phyloP scores from a whole-genome alignment of 2,797 vertebrate genomes.

The Eidolon dupreanum region DNA sequence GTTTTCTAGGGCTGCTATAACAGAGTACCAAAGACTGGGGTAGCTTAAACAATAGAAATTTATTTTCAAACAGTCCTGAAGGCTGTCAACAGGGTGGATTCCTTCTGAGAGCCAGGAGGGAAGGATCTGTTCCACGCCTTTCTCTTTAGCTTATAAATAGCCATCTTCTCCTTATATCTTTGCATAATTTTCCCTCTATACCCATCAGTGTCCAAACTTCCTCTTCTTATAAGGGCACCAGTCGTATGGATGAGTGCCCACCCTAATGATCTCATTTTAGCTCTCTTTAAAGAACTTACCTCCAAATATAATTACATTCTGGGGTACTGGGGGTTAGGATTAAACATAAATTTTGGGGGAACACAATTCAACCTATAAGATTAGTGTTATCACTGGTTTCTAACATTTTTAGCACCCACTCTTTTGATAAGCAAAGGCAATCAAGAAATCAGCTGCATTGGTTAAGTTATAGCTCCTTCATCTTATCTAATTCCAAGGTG shows the following conservation, averaged over 20 bases:
- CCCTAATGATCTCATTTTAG: background rate
- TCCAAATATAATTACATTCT: background rate
- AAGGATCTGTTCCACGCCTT: background rate
- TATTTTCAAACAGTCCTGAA: background rate
- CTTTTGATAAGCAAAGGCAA: constrained; percentile 14
- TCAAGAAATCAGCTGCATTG: background rate
- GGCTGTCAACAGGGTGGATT: background rate
- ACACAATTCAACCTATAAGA: background rate
- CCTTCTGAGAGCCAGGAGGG: background rate
- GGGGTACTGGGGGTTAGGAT: background rate
- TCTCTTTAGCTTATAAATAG: background rate
- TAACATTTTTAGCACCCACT: background rate
- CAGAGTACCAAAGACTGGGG: background rate
- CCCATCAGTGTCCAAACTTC: background rate
- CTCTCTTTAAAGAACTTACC: background rate
- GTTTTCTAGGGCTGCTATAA: background rate
- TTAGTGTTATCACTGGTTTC: background rate
- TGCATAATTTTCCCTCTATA: background rate
- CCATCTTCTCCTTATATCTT: background rate
- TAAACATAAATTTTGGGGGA: background rate
- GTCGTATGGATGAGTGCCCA: background rate
- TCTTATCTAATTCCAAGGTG: background rate
- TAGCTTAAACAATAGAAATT: background rate
- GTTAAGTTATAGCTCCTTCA: background rate
- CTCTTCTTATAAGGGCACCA: background rate